Base-by-base conservation (phyloP, 2,113 vertebrate species). In the Aspiorhynchus laticeps region DNA sequence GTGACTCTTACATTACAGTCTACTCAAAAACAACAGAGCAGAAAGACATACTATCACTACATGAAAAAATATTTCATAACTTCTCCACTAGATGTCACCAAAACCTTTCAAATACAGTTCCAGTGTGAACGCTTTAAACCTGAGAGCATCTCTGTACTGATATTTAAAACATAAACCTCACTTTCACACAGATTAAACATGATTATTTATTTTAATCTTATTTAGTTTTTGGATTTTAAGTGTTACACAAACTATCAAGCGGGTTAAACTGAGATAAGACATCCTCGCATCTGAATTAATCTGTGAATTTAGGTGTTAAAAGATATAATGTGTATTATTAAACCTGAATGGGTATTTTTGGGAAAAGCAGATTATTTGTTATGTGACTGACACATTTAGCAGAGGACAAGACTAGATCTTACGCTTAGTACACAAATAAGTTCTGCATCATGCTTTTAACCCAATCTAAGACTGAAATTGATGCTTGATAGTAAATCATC, bases 61-160 rank as follows among this genome's bases (percentile, higher is more conserved):
- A 15, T 4, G 0, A 0, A 14, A 1, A 56, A 7, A 56, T 2
- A 6, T 46, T 65, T 24, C 14, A 1, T 61, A 28, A 14, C 38
- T 31, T 0, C 61, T 82, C 80, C 81, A 83, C 41, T 83, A 83
- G 81, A 83, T 71, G 81, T 71, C 81, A 51, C 15, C 43, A 83
- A 69, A 33, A 10, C 21, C 43, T 4, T 78, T 78, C 28, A 53
- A 31, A 53, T 41, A 71, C 5, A 48, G 26, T 2, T 26, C 12
- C 11, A 43, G 59, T 15, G 17, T 6, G 1, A 10, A 4, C 0
- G 17, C 26, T 33, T 59, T 2, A 38, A n/a, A 80, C 0, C 43
- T 1, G 15, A 77, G 43, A 19, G 43, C 46, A 28, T 51, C 19
- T 31, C 3, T 28, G 5, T 3, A 10, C 74, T 31, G 1, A 24